Conservation (phyloP, 2,797 vertebrate species). For the Pelobates cultripes region DNA sequence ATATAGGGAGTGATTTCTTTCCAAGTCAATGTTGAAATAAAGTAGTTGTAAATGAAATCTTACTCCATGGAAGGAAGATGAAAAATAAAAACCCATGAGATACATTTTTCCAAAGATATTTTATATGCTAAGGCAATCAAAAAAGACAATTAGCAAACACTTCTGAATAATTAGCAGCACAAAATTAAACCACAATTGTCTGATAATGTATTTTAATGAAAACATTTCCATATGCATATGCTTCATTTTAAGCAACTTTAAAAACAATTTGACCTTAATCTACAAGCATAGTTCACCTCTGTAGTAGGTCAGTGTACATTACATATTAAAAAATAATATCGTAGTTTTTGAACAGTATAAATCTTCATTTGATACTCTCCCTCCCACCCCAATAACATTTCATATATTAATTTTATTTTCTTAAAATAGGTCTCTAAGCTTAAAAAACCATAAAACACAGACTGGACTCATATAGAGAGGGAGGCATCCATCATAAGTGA, state of each 20-base stretch:
- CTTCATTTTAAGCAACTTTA: slow-evolving; percentile 15
- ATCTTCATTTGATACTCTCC: slow-evolving; percentile 47
- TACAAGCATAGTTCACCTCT: slow-evolving; percentile 69
- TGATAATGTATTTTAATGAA: slow-evolving; percentile 66
- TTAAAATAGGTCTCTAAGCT: not conserved
- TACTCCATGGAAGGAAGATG: not conserved
- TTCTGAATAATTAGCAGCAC: slow-evolving; percentile 39
- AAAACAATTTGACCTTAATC: slow-evolving; percentile 66
- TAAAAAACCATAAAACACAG: not conserved
- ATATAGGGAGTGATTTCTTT: too few species aligned
- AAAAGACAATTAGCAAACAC: slow-evolving; percentile 42
- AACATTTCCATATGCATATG: slow-evolving; percentile 20
- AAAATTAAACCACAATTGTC: slow-evolving; percentile 43
- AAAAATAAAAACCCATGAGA: slow-evolving; percentile 2
- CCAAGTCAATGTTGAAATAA: too few species aligned
- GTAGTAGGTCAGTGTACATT: slow-evolving; percentile 64
- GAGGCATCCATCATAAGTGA: slow-evolving; percentile 11
- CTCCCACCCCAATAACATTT: not conserved
- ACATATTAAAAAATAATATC: slow-evolving; percentile 74
- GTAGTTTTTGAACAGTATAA: slow-evolving; percentile 74
- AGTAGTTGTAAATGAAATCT: not conserved
- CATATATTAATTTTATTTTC: not conserved
- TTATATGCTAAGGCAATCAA: slow-evolving; percentile 45
- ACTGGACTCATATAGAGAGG: not conserved
- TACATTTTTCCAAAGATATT: slow-evolving; percentile 35